Conservation (phyloP, 2,113 vertebrate genomes). For the Calyptomena viridis region DNA sequence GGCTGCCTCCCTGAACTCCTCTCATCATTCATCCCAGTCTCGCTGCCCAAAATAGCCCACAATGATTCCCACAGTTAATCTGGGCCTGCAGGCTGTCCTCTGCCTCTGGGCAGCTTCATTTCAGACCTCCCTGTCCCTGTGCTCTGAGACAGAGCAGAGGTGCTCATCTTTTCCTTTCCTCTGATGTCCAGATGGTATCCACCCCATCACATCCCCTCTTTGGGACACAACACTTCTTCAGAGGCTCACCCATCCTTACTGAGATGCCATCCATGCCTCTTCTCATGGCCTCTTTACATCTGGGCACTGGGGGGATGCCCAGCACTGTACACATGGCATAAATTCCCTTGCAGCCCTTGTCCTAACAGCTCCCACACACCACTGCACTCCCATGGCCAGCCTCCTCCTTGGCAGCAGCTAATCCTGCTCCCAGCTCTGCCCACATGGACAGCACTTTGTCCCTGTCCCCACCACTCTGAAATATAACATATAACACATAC, state of each 20-base stretch:
- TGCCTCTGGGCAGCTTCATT: neutral
- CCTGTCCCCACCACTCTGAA: neutral
- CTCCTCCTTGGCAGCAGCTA: neutral
- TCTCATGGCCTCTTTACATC: fast-evolving
- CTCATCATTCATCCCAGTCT: conserved; percentile 12
- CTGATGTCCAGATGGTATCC: neutral
- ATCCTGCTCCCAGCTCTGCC: neutral
- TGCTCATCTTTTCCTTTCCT: neutral
- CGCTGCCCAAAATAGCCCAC: conserved; percentile 27
- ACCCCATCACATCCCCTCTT: neutral
- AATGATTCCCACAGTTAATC: neutral
- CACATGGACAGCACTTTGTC: fast-evolving
- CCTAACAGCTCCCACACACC: neutral
- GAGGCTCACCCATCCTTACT: neutral
- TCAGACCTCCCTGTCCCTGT: neutral
- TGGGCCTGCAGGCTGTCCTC: neutral
- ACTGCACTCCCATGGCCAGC: neutral
- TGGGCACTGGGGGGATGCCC: neutral
- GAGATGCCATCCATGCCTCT: neutral
- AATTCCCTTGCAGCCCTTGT: neutral
- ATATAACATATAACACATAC: neutral
- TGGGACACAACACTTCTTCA: neutral
- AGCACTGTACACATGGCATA: neutral
- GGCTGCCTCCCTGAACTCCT: neutral
- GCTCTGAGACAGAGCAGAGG: neutral